Evolutionary conservation across 2,888 invertebrate genomes (phyloP).

Genomic region (Tholera decimalis): DNA sequence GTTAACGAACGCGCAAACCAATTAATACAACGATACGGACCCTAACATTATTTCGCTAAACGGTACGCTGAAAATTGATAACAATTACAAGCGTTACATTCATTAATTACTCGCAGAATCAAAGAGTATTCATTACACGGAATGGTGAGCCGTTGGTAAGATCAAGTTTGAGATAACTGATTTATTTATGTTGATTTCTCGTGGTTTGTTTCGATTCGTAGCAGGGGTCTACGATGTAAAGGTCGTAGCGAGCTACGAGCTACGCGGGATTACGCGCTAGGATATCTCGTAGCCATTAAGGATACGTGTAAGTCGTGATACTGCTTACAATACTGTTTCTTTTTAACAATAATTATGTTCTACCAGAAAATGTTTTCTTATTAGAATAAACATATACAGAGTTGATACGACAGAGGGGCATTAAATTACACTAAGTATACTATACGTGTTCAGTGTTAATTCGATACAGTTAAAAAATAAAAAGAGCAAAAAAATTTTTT

Average conservation of each 20-base stretch:
- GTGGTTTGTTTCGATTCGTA: conserved; percentile 23
- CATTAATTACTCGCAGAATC: conserved; percentile 21
- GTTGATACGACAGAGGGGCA: too few relatives aligned
- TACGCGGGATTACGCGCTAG: conserved; percentile 47
- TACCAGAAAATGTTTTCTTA: neutral
- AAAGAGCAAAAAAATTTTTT: too few relatives aligned
- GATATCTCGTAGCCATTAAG: conserved; percentile 17
- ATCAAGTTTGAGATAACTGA: neutral
- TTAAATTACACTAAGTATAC: too few relatives aligned
- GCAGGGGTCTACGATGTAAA: conserved; percentile 29
- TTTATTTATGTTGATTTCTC: neutral
- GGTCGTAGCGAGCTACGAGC: conserved; percentile 37
- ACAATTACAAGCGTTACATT: conserved; percentile 23
- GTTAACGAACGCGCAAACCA: conserved; percentile 18
- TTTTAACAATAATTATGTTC: neutral
- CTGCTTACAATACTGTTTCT: neutral
- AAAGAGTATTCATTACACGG: conserved; percentile 19
- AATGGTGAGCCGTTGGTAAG: neutral
- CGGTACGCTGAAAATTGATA: conserved; percentile 15
- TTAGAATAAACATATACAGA: too few relatives aligned
- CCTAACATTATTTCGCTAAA: conserved; percentile 18
- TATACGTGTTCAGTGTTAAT: too few relatives aligned
- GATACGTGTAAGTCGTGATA: too few relatives aligned
- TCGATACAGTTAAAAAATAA: too few relatives aligned
- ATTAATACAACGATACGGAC: conserved; percentile 23